Percentiles rank a stretch among this genome's conserved stretches.
Conservation (phyloP, 2,797 vertebrate genomes). For the Xenopus petersii region DNA sequence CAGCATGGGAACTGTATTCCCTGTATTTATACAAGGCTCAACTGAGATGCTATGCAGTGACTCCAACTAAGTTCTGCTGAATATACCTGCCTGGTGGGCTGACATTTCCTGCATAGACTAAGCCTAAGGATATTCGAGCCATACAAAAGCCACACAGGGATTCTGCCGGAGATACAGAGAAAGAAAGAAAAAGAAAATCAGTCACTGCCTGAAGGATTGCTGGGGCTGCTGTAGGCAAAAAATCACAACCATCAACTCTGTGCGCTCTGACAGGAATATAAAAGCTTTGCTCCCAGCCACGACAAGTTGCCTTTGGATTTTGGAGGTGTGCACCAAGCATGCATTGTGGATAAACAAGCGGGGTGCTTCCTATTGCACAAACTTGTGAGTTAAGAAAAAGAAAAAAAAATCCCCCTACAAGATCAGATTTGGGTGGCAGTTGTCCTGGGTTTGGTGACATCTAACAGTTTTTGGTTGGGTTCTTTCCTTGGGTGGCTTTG, state of each 20-base stretch:
- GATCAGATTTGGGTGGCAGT: slow-evolving; percentile 5
- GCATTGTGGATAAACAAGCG: slow-evolving; percentile 28
- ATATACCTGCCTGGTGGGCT: slow-evolving; percentile 24
- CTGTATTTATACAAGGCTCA: slow-evolving; percentile 37
- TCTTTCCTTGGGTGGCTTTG: slow-evolving; percentile 17
- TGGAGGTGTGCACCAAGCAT: slow-evolving; percentile 18
- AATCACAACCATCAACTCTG: slow-evolving; percentile 37
- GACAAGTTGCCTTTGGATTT: not conserved
- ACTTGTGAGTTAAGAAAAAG: slow-evolving; percentile 14
- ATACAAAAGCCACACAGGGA: slow-evolving; percentile 20
- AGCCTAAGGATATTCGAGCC: slow-evolving; percentile 26
- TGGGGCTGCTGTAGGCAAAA: slow-evolving; percentile 34
- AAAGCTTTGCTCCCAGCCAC: slow-evolving; percentile 11
- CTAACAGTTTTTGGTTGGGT: not conserved
- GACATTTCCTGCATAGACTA: not conserved
- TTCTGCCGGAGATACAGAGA: slow-evolving; percentile 25
- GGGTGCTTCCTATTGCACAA: not conserved
- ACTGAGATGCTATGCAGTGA: slow-evolving; percentile 35
- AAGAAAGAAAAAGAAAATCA: not conserved
- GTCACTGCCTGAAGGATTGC: slow-evolving; percentile 22
- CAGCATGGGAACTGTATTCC: slow-evolving; percentile 43
- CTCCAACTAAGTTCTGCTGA: slow-evolving; percentile 39
- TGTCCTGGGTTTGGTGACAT: not conserved
- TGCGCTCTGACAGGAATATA: slow-evolving; percentile 42
- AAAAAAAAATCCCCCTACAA: not conserved